Evolutionary conservation across 2,113 vertebrate species (phyloP).

Genomic region (Aramus guarauna): DNA sequence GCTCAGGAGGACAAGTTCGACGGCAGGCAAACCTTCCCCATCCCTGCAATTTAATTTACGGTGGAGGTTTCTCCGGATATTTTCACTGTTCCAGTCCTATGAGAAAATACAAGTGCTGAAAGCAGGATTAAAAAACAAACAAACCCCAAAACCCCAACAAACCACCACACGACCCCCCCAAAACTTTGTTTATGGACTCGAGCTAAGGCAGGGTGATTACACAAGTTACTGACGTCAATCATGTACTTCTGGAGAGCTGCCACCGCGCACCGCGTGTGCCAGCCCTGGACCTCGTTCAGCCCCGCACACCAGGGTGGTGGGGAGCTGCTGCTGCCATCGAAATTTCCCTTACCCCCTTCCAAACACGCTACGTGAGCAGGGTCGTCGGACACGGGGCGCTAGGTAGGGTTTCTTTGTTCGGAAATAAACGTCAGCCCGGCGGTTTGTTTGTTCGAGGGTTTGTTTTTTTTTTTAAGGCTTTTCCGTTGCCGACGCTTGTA

Average conservation of each 20-base stretch:
- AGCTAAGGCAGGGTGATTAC: background rate
- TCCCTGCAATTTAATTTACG: background rate
- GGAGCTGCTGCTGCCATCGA: background rate
- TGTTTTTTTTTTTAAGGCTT: background rate
- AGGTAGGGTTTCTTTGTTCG: background rate
- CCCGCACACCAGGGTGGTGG: background rate
- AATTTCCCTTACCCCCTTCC: background rate
- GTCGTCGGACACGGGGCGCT: accelerated
- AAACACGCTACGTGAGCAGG: background rate
- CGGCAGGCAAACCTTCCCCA: background rate
- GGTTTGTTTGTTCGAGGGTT: background rate
- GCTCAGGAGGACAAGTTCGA: background rate
- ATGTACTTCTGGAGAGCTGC: slow-evolving; percentile 53
- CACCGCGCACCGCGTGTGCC: background rate
- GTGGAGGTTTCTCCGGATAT: background rate
- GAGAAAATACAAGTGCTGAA: background rate
- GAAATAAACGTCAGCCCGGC: background rate
- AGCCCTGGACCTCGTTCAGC: background rate
- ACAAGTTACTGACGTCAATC: slow-evolving; percentile 37
- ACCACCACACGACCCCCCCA: background rate
- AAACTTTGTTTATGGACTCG: background rate
- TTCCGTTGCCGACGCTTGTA: background rate
- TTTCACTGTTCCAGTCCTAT: background rate
- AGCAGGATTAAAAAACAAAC: background rate
- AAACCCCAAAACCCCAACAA: too few species aligned